Base-by-base conservation (phyloP, 2,888 invertebrate genomes). In the Archaeoteleia sp. region DNA sequence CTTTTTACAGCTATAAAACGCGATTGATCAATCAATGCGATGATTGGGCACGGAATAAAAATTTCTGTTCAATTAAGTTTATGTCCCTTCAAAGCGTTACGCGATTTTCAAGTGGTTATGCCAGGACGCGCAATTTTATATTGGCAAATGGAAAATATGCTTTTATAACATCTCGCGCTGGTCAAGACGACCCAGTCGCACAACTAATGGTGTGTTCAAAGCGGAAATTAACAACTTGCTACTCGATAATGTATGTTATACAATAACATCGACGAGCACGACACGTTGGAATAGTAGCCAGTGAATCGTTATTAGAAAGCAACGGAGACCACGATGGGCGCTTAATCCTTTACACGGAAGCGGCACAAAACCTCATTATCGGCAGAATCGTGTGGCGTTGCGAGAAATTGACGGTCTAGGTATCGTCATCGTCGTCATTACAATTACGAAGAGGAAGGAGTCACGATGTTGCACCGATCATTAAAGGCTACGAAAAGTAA, bases 221-320 rank as follows among this genome's bases (percentile, higher is more conserved):
- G 54, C 68, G 68, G 58, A 68, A 68, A 67, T 58, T 58, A 67
- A 46, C 61, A 25, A 46, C 51, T 48, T 39, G 40, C 40, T 34
- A 39, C 55, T 40, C 48, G 58, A 62, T 67, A 67, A 61, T 55
- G 35, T 45, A 20, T 34, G 43, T 67, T 67, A 53, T 34, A 58
- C 48, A 67, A 67, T 67, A 27, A 39, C 43, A 12, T 20, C 40
- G 58, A 60, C 15, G 51, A 37, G 14, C 23, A 29, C 2, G 34
- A 32, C 20, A 35, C 34, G 39, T n/a, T 53, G 49, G 55, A 61
- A 61, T 57, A 61, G 37, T 20, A 9, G 57, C 45, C 46, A 61
- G 61, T 67, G 67, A 46, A 67, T 67, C 62, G 62, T 48, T 54
- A 57, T 57, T 67, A 67, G 67, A 67, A 67, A 67, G 67, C 67